phyloP scores from a whole-genome alignment of 2,888 invertebrate species.

The Scaeva pyrastri region DNA sequence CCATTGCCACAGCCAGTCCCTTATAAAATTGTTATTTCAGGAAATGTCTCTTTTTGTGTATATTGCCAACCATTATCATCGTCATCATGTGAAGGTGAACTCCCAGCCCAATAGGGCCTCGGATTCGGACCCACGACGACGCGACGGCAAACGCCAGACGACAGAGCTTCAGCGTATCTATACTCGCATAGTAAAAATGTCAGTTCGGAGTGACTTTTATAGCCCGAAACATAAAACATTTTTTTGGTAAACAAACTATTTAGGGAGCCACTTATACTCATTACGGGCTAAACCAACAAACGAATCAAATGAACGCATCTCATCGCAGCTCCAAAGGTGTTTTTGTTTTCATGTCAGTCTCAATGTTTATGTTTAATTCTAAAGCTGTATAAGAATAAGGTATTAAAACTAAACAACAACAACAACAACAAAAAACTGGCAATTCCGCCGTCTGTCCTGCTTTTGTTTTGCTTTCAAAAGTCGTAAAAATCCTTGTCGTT shows the following conservation, averaged over 20 bases:
- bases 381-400: conserved; percentile 3
- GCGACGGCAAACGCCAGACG: too few species aligned
- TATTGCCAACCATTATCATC: conserved; percentile 2
- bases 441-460: conserved; percentile 52
- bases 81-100: conserved; percentile 1
- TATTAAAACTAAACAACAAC: conserved; percentile 43
- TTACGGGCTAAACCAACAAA: conserved; percentile 36
- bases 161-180: conserved; percentile 24
- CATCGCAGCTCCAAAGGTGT: conserved; percentile 53
- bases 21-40: conserved; percentile 11
- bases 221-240: conserved; percentile 66
- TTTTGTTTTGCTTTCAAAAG: conserved; percentile 69
- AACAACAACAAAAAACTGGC: conserved; percentile 44
- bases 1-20: not conserved
- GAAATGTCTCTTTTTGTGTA: conserved; percentile 5
- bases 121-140: conserved; percentile 10
- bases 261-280: conserved; percentile 53
- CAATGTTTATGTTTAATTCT: conserved; percentile 25
- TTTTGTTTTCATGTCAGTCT: conserved; percentile 56
- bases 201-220: conserved; percentile 58
- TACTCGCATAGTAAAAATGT: conserved; percentile 53
- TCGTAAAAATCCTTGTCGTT: conserved; percentile 73
- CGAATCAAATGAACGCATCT: not conserved
- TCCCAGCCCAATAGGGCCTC: conserved; percentile 9
- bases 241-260: conserved; percentile 73